Evolutionary conservation across 1,140 invertebrate species (phyloP), one percentile per base, ranked within the genome.

Genomic region (Lucilia sericata): DNA sequence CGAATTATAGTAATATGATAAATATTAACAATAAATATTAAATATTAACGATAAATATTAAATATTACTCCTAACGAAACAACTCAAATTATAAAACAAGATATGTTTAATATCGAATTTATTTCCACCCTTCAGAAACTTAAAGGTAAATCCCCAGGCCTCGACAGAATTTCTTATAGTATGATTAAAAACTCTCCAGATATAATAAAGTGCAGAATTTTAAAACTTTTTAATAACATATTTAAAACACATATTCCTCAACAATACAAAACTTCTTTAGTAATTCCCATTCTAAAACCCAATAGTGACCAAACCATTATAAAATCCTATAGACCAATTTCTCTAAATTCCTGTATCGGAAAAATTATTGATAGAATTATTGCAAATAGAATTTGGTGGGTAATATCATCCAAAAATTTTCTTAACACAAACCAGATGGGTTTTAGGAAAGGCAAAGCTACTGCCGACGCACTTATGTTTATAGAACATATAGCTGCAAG

Each of bases 251-350:
- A n/a, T 78, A 76, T 75, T 3, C 81, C 84, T 4, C 70, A 82
- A 34, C 49, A 25, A 36, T 84, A 42, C 47, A 84, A 82, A 84
- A 78, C 17, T 2, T 60, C 19, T 42, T 36, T 55, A 10, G 30
- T 82, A 5, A 82, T 82, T 76, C 84, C 81, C 2, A 82, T 84
- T 17, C 25, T 74, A 25, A 84, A 84, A 80, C 83, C 76, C 4
- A n/a, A 42, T 3, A 47, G 10, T 10, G 36, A 78, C 14, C 19
- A 78, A 47, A 78, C 36, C 14, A 14, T 78, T 10, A 19, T 19
- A n/a, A 78, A 78, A 17, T 78, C 75, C 19, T 84, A 86, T 65
- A 47, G 84, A 19, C 84, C 82, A n/a, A 86, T 86, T 36, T 86
- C 84, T 1, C 65, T 84, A 14, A 84, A 85, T 74, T 74, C 25